Conservation (phyloP, 2,888 invertebrate genomes). For the Netelia virgata region DNA sequence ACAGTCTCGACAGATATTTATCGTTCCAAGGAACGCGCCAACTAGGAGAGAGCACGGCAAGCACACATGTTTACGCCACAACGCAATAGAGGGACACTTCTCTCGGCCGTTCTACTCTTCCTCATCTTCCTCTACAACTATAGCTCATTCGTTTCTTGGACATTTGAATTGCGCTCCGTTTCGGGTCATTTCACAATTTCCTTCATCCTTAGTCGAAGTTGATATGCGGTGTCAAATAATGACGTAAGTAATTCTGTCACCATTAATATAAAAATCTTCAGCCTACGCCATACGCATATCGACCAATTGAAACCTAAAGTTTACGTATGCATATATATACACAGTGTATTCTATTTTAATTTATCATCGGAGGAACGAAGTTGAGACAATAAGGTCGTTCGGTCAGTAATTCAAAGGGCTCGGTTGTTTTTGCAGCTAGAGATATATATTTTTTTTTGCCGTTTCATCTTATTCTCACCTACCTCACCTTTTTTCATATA, state of each 20-base stretch:
- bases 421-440: no score
- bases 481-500: no score
- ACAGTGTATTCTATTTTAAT: no score
- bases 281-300: no score
- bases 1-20: constrained; percentile 64
- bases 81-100: constrained; percentile 44
- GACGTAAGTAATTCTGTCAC: background rate
- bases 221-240: background rate
- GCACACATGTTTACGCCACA: constrained; percentile 60
- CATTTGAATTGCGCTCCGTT: constrained; percentile 47
- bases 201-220: constrained; percentile 49
- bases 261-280: no score
- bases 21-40: constrained; percentile 67
- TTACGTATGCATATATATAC: no score
- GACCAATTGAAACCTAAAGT: no score
- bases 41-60: constrained; percentile 68
- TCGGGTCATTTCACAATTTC: constrained; percentile 29
- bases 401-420: no score
- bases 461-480: no score
- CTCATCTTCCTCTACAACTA: constrained; percentile 29
- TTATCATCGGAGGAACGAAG: no score
- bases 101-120: constrained; percentile 22
- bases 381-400: no score
- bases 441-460: no score
- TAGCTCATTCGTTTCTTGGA: constrained; percentile 46